Evolutionary conservation across 30 jellyfish, hydroid and myxozoan genomes (phyloP), one percentile per base, ranked within the genome.

Genomic region (Aurelia sp.): DNA sequence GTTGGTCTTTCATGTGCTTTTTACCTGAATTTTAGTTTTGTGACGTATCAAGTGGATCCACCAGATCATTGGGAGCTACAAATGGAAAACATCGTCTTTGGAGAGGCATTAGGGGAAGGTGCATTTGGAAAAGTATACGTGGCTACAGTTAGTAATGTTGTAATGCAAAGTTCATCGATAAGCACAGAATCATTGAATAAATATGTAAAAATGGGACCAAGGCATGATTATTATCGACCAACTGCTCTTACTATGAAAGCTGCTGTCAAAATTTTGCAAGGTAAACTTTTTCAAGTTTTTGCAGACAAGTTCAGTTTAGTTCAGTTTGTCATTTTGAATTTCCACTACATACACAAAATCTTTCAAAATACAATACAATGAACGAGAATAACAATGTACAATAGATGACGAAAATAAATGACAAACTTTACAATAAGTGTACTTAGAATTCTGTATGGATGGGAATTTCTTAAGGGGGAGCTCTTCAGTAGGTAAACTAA

Each of bases 91-190:
- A 86, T 92, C 33, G 59, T 64, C 10, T 72, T 92, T 48, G 98
- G 91, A 4, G 92, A 80, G 47, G 90, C 79, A 20, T 75, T 91
- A 20, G 97, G 97, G 3, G 94, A 93, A 66, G 98, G 98, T n/a
- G 97, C 98, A 51, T 93, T 93, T 73, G 98, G 98, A 15, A 88
- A 90, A 67, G 97, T 93, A 12, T 93, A 66, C 65, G 35, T 66
- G 66, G 98, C 96, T 3, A 82, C 95, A 10, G 81, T 93, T 13
- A 59, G 23, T 33, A 89, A 84, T 12, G 73, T 58, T 13, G 69
- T 48, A 41, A 11, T 89, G 76, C 62, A 78, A 8, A 19, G 81
- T 8, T 51, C 92, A 16, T 20, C 37, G 3, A 15, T 13, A 4
- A 53, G 55, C 72, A 19, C 85, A 0, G 84, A 81, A 19, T 41